Evolutionary conservation across 2,113 vertebrate genomes (phyloP), one percentile per base, ranked within the genome.

Genomic region (Alouatta palliata): DNA sequence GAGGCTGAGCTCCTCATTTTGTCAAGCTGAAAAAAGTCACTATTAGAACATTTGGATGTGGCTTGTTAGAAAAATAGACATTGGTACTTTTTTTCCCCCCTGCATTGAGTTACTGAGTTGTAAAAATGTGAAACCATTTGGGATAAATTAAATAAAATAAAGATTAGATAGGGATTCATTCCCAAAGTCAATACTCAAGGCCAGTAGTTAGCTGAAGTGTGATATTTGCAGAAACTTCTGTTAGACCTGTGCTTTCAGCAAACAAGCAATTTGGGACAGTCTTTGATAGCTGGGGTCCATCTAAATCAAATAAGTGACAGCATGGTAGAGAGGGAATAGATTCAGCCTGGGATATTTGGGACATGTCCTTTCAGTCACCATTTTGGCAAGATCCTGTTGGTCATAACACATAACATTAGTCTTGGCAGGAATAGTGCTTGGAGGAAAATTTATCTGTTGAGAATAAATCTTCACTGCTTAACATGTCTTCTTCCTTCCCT

Each of bases 231-330:
- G 16, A 12, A 91, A 92, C 17, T 88, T 68, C 79, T 83, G 58
- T 68, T 37, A 93, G 37, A 43, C 11, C 21, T 70, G 21, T 79
- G 25, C 1, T 30, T 56, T n/a, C 81, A 92, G 61, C 17, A 70
- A 79, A 77, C 37, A 73, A 71, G 68, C 30, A 70, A 90, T 90
- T 61, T 87, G 35, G 49, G 64, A 49, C 1, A 23, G 49, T 71
- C 12, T 80, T 91, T 88, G 71, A 81, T 47, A 97, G 80, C 90
- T 91, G 54, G 23, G 21, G 49, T 88, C 71, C 43, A 77, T 54
- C 20, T 61, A 75, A 95, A 87, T 88, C 77, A 40, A 91, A 19
- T 83, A 68, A 93, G 40, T 87, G n/a, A 84, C 17, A 47, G 35
- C 54, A 32, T 20, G 8, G 19, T 83, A 5, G 32, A 77, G 61